Evolutionary conservation across 2,888 invertebrate genomes (phyloP), one percentile per base, ranked within the genome.

Genomic region (Cantharis nigra): DNA sequence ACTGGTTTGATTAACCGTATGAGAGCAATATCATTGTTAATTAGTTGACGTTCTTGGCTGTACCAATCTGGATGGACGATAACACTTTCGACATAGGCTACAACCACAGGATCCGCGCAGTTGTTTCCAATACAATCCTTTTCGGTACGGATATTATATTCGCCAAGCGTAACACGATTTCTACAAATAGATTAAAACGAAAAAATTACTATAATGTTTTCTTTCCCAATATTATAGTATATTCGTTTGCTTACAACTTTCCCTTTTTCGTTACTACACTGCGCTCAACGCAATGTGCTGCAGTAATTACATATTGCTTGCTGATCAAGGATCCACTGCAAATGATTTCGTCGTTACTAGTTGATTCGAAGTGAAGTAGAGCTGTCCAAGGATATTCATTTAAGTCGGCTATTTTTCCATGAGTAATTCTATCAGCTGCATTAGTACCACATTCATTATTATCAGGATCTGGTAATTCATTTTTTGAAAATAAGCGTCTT

Each of bases 341-440:
- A 2, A 0, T 1, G 3, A 62, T 62, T 11, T 9, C 26, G 26
- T 26, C 4, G 20, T 18, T 20, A 9, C 26, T 28, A 4, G 1
- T 7, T 9, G 9, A 64, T n/a, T 26, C n/a, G 80, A 92, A 92
- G 72, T 92, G 91, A 72, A 92, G 80, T 20, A 92, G 81, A 0
- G 90, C 91, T 90, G 92, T 89, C 93, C 93, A 93, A 0, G 92
- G 92, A 85, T 91, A 92, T 83, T 93, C 93, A 75, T 92, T 92
- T 4, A 93, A 84, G 5, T 76, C 72, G 7, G 83, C 80, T n/a
- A 71, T 49, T 70, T 71, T 70, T 3, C 82, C 94, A 93, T 78
- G 74, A 49, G 78, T 67, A 7, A 83, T 76, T 79, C 77, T 81
- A 33, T 74, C 65, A 9, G 71, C 18, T 65, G 49, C 9, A 74